A percentile compares a stretch with the other conserved stretches of the same genome.
Evolutionary conservation across 1,140 invertebrate genomes (phyloP).

Genomic region (Cotesia vestalis): DNA sequence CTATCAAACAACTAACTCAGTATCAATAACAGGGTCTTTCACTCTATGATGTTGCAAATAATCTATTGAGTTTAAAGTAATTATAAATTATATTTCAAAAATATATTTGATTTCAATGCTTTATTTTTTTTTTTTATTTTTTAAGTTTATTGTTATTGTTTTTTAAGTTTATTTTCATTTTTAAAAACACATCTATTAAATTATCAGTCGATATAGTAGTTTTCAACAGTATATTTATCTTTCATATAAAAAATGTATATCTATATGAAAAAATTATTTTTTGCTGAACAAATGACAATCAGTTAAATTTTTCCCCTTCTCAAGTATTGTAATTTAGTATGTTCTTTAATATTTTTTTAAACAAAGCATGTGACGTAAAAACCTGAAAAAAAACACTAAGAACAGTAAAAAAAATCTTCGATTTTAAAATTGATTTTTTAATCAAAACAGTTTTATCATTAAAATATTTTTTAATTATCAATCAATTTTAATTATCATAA

Average conservation of each 20-base stretch:
- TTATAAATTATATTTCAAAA: too few species aligned
- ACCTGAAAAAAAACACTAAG: too few species aligned
- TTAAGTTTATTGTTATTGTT: too few species aligned
- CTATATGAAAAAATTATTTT: background rate
- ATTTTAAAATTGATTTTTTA: too few species aligned
- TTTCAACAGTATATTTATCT: background rate
- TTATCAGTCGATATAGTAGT: slow-evolving; percentile 6
- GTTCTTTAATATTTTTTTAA: background rate
- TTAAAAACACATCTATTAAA: background rate
- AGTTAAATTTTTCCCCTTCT: background rate
- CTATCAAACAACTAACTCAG: too few species aligned
- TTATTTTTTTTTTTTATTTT: too few species aligned
- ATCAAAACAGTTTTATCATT: background rate
- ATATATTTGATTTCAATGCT: too few species aligned
- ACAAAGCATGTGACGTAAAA: background rate
- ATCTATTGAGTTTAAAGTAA: too few species aligned
- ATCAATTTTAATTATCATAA: background rate
- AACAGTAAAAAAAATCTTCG: too few species aligned
- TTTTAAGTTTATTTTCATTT: background rate
- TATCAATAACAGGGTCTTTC: too few species aligned
- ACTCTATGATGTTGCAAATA: too few species aligned
- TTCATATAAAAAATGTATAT: background rate
- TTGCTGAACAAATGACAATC: background rate
- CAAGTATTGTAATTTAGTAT: background rate
- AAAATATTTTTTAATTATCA: background rate